Percentiles rank a stretch among this genome's conserved stretches.
Conservation (phyloP, 2,888 invertebrate genomes). For the Temnothorax ravouxi region DNA sequence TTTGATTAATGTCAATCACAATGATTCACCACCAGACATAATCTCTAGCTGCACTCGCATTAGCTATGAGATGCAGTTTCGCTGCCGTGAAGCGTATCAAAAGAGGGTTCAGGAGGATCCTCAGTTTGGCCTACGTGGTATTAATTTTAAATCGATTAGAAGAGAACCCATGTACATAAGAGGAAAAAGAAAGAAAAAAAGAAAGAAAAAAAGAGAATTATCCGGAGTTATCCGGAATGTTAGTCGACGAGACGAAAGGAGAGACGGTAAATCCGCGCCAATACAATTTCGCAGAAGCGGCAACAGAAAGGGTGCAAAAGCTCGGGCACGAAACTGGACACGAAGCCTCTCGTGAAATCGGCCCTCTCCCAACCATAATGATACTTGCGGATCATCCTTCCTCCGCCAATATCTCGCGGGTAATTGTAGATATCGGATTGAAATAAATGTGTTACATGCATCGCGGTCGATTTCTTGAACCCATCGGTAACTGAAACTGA, state of each 20-base stretch:
- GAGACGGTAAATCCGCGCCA: slow-evolving; percentile 74
- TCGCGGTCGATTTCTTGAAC: background rate
- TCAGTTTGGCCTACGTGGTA: background rate
- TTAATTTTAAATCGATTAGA: slow-evolving; percentile 58
- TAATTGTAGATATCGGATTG: background rate
- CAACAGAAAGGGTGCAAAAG: slow-evolving; percentile 74
- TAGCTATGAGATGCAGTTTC: slow-evolving; percentile 11
- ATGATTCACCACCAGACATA: slow-evolving; percentile 14
- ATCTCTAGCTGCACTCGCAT: slow-evolving; percentile 14
- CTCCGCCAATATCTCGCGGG: background rate
- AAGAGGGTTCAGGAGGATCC: slow-evolving; percentile 45
- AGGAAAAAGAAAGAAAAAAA: slow-evolving; percentile 9
- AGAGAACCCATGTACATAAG: background rate
- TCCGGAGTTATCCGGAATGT: slow-evolving; percentile 1
- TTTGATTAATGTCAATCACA: slow-evolving; percentile 32
- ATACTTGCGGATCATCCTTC: background rate
- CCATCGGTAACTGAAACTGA: background rate
- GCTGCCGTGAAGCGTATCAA: slow-evolving; percentile 5
- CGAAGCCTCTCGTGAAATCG: slow-evolving; percentile 58
- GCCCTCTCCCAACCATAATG: slow-evolving; percentile 64
- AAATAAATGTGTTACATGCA: background rate
- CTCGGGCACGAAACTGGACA: slow-evolving; percentile 68
- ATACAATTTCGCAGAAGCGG: slow-evolving; percentile 74
- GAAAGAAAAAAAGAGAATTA: background rate
- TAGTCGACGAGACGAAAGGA: slow-evolving; percentile 65